phyloP scores from a whole-genome alignment of 2,797 vertebrate genomes.

The Enteromius mattozi region DNA sequence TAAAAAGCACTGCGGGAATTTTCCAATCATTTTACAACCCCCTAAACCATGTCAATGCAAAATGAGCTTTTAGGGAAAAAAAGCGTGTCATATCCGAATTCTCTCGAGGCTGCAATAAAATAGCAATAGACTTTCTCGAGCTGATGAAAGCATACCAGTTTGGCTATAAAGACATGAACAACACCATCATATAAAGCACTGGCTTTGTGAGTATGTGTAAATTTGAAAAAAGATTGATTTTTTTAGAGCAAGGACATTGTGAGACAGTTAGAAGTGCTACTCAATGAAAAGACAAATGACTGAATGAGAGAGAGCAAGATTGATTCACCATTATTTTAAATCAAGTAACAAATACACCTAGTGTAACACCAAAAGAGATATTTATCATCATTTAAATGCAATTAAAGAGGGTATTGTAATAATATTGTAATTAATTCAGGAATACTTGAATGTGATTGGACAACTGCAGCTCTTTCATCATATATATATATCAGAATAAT shows the following conservation, averaged over 20 bases:
- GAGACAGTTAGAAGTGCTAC: background rate
- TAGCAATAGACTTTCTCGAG: slow-evolving; percentile 19
- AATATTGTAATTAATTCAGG: background rate
- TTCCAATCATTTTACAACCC: slow-evolving; percentile 35
- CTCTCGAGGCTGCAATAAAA: slow-evolving; percentile 28
- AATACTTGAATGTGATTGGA: background rate
- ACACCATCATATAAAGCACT: background rate
- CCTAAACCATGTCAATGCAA: slow-evolving; percentile 38
- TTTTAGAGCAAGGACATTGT: background rate
- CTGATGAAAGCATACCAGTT: slow-evolving; percentile 15
- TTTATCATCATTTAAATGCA: background rate
- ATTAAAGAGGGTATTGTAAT: background rate
- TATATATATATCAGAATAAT: background rate
- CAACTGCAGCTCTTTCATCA: background rate
- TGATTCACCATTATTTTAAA: background rate
- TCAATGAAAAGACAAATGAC: background rate
- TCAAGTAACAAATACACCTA: background rate
- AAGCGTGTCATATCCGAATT: slow-evolving; percentile 20
- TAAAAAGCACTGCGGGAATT: slow-evolving; percentile 12
- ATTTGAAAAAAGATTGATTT: background rate
- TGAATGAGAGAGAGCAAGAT: background rate
- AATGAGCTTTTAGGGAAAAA: slow-evolving; percentile 43
- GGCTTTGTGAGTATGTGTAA: background rate
- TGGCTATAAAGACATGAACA: slow-evolving; percentile 15
- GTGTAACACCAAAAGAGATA: background rate